Evolutionary conservation across 2,888 invertebrate species (phyloP).

Genomic region (Oscheius onirici): DNA sequence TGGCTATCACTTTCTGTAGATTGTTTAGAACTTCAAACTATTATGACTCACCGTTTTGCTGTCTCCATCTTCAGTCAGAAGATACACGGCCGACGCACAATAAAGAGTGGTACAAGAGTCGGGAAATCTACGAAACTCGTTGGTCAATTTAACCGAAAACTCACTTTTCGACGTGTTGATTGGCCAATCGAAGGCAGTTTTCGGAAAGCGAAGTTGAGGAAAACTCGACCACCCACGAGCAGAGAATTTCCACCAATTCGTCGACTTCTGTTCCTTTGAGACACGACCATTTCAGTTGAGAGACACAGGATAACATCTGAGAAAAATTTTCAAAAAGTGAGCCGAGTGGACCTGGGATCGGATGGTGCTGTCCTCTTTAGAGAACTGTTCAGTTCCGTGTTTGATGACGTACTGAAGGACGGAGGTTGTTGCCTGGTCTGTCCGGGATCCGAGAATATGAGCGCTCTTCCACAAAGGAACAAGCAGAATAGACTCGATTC

Average conservation of each 20-base stretch:
- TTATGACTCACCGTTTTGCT: background rate
- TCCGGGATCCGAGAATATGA: constrained; percentile 9
- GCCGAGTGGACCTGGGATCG: constrained; percentile 4
- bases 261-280: constrained; percentile 36
- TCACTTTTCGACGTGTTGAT: constrained; percentile 7
- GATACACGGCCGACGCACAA: constrained; percentile 43
- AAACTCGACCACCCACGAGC: constrained; percentile 44
- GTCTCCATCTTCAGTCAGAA: constrained; percentile 26
- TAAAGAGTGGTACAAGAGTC: constrained; percentile 44
- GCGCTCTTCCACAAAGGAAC: constrained; percentile 34
- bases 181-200: constrained; percentile 43
- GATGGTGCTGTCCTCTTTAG: constrained; percentile 5
- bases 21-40: background rate
- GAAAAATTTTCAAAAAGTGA: background rate
- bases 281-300: constrained; percentile 45
- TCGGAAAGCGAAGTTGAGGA: constrained; percentile 39
- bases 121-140: constrained; percentile 26
- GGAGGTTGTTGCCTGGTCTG: constrained; percentile 3
- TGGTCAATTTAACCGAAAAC: background rate
- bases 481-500: constrained; percentile 1
- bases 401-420: constrained; percentile 37
- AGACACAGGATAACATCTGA: constrained; percentile 43
- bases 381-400: constrained; percentile 42
- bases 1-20: background rate
- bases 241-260: constrained; percentile 37